Conservation (phyloP, 2,888 invertebrate species). For the Ornithoptera alexandrae region DNA sequence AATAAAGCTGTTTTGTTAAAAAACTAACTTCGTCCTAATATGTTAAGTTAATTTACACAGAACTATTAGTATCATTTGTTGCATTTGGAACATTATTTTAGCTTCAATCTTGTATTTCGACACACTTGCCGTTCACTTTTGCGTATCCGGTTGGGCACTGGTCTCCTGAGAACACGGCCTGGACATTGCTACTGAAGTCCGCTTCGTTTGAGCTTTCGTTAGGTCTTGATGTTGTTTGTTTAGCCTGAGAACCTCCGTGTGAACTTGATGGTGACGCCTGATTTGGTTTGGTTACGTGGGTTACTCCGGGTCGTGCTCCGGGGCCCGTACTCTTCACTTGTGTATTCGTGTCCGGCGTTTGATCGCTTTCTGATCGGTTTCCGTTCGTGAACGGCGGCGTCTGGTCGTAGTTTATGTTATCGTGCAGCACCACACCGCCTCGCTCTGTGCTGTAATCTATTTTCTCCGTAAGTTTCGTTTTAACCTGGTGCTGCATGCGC, state of each 20-base stretch:
- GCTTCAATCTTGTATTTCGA: not conserved
- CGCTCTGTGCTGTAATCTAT: not conserved
- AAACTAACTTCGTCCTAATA: no score
- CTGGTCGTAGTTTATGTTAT: not conserved
- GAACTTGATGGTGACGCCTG: not conserved
- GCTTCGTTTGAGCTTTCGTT: not conserved
- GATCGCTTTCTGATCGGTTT: not conserved
- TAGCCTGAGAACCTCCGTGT: not conserved
- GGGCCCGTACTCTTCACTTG: slow-evolving; percentile 7
- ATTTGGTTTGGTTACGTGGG: not conserved
- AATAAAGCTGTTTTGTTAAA: not conserved
- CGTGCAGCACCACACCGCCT: not conserved
- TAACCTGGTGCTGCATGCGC: not conserved
- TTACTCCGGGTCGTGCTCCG: not conserved
- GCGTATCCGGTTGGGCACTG: slow-evolving; percentile 17
- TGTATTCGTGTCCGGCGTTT: not conserved
- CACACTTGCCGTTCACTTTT: slow-evolving; percentile 23
- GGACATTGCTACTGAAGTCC: slow-evolving; percentile 7
- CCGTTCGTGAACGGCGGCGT: slow-evolving; percentile 15
- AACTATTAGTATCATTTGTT: not conserved
- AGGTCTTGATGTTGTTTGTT: not conserved
- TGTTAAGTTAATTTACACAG: not conserved
- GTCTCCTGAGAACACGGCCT: slow-evolving; percentile 16
- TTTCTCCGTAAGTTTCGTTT: slow-evolving; percentile 1
- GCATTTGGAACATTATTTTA: not conserved